These are phyloP conservation scores for Micrastur ruficollis DNA, from an alignment of 2,797 vertebrate genomes.

Conservation along the genomic window DNA sequence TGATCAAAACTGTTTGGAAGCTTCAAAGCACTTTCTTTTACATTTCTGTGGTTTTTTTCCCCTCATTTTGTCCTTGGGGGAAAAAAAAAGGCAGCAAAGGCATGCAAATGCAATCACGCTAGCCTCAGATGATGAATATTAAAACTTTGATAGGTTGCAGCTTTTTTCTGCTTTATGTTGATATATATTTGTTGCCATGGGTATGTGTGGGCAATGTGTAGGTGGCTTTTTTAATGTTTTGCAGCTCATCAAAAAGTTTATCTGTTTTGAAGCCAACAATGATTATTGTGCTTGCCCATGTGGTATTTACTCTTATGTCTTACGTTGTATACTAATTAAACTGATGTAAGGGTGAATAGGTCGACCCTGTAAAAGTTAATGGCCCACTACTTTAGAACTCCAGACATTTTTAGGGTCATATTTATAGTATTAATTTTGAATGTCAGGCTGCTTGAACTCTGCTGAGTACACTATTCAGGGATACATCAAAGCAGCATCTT, in stretches of 20 bases:
- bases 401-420: slow-evolving; percentile 27
- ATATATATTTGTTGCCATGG: slow-evolving; percentile 25
- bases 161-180: not conserved
- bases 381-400: slow-evolving; percentile 4
- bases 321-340: slow-evolving; percentile 47
- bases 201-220: slow-evolving; percentile 30
- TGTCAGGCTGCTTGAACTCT: slow-evolving; percentile 28
- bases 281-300: slow-evolving; percentile 15
- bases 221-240: slow-evolving; percentile 29
- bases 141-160: slow-evolving; percentile 38
- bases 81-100: not conserved
- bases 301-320: slow-evolving; percentile 40
- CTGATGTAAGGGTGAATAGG: slow-evolving; percentile 24
- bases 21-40: slow-evolving; percentile 42
- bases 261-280: slow-evolving; percentile 35
- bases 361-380: slow-evolving; percentile 50
- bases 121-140: slow-evolving; percentile 51
- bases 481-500: not conserved
- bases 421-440: slow-evolving; percentile 44
- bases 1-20: slow-evolving; percentile 19
- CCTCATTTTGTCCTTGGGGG: not conserved
- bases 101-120: slow-evolving; percentile 51
- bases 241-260: slow-evolving; percentile 14
- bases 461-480: not conserved
- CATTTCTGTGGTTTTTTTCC: not conserved